These are phyloP conservation scores for Temnothorax unifasciatus DNA, from an alignment of 2,888 invertebrate species.

Conservation along the genomic window DNA sequence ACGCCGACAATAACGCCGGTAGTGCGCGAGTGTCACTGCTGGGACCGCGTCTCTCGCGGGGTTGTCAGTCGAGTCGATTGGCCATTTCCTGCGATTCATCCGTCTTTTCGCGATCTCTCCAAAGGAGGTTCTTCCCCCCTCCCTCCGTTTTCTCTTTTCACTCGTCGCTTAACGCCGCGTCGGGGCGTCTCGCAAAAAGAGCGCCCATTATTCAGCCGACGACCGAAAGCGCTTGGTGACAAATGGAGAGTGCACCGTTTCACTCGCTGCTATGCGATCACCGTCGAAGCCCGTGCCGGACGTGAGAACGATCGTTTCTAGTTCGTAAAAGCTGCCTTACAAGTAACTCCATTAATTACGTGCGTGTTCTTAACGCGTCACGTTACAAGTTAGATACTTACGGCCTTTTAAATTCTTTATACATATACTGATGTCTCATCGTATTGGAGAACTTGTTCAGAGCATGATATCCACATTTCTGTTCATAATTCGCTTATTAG, in stretches of 20 bases:
- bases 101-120: constrained; percentile 66
- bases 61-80: constrained; percentile 72
- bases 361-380: not conserved
- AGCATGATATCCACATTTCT: not conserved
- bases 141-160: constrained; percentile 57
- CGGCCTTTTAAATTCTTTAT: not conserved
- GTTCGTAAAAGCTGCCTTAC: constrained; percentile 2
- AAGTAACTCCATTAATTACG: constrained; percentile 23
- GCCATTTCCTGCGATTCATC: constrained; percentile 74
- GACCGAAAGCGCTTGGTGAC: constrained; percentile 57
- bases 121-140: constrained; percentile 35
- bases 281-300: constrained; percentile 12
- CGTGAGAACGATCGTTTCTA: constrained; percentile 52
- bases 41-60: constrained; percentile 56
- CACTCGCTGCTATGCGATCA: constrained; percentile 32
- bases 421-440: not conserved
- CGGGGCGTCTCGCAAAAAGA: constrained; percentile 33
- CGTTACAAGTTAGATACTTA: not conserved
- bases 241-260: constrained; percentile 55
- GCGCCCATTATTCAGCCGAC: constrained; percentile 56
- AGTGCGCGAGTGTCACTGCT: constrained; percentile 34
- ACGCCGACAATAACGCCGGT: constrained; percentile 66
- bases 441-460: not conserved
- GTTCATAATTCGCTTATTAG: constrained; percentile 2
- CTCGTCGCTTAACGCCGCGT: constrained; percentile 54